Evolutionary conservation across 2,888 invertebrate species (phyloP).

Genomic region (Amblyjoppa proteus): DNA sequence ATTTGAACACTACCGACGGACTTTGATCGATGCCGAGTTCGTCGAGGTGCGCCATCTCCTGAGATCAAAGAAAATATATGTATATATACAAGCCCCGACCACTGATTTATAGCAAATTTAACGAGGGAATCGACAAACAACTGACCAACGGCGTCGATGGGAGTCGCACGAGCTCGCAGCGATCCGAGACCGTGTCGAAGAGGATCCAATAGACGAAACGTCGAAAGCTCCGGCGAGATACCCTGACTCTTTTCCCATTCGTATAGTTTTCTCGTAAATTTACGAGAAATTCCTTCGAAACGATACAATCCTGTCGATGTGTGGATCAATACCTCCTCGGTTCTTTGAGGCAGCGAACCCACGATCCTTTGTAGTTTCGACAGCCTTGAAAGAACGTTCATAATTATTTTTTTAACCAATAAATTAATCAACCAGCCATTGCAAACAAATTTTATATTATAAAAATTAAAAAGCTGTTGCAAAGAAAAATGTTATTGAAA

Average conservation of each 20-base stretch:
- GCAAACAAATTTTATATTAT: no score
- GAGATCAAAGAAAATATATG: not conserved
- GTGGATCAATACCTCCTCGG: constrained; percentile 92
- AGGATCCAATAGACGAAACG: constrained; percentile 91
- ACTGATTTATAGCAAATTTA: not conserved
- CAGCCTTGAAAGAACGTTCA: constrained; percentile 81
- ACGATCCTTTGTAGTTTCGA: constrained; percentile 87
- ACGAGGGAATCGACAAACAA: not conserved
- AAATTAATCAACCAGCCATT: not conserved
- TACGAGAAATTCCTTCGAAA: constrained; percentile 94
- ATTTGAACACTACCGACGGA: constrained; percentile 90
- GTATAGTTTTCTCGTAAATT: constrained; percentile 95
- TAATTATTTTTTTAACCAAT: not conserved
- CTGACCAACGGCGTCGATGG: constrained; percentile 50
- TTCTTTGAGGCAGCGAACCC: constrained; percentile 86
- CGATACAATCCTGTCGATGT: constrained; percentile 94
- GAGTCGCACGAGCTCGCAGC: constrained; percentile 38
- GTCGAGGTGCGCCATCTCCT: constrained; percentile 62
- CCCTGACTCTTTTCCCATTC: constrained; percentile 97
- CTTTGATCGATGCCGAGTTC: constrained; percentile 89
- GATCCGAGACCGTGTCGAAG: constrained; percentile 72
- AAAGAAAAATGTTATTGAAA: no score
- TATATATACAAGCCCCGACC: not conserved
- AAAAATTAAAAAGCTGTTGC: no score
- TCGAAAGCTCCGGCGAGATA: constrained; percentile 94